Conservation (phyloP, 2,888 invertebrate species). For the Hermaeophaga mercurialis region DNA sequence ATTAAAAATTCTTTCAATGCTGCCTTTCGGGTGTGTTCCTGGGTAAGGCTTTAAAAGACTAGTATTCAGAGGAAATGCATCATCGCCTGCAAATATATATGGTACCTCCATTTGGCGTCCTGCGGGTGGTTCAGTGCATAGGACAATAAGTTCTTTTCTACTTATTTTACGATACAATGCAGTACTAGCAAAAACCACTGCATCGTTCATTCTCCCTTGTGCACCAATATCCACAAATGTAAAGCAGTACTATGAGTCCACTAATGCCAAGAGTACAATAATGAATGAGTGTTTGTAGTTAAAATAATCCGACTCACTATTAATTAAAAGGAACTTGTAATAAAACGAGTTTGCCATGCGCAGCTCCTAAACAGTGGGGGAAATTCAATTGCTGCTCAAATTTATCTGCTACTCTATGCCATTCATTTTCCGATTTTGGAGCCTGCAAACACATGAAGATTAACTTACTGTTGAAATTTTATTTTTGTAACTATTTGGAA, state of each 20-base stretch:
- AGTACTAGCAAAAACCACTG: not conserved
- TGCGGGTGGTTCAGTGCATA: too few species aligned
- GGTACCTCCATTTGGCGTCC: not conserved
- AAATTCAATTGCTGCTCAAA: not conserved
- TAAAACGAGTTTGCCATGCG: conserved; percentile 39
- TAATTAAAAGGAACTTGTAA: not conserved
- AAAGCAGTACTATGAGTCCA: conserved; percentile 8
- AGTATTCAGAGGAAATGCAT: not conserved
- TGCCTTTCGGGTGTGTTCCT: not conserved
- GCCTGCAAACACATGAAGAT: too few species aligned
- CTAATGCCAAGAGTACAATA: conserved; percentile 9
- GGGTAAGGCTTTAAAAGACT: not conserved
- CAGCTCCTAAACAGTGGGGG: conserved; percentile 21
- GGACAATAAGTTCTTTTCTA: too few species aligned
- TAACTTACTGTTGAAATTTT: too few species aligned
- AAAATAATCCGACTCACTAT: not conserved
- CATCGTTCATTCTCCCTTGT: not conserved
- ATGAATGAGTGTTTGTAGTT: conserved; percentile 1
- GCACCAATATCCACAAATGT: conserved; percentile 12
- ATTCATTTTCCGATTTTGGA: not conserved
- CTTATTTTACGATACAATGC: not conserved
- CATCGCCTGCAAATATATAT: not conserved
- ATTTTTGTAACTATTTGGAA: too few species aligned
- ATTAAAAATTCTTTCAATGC: not conserved
- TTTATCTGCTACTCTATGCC: not conserved